Evolutionary conservation across 2,797 vertebrate species (phyloP).

Genomic region (Acrocephalus scirpaceus): DNA sequence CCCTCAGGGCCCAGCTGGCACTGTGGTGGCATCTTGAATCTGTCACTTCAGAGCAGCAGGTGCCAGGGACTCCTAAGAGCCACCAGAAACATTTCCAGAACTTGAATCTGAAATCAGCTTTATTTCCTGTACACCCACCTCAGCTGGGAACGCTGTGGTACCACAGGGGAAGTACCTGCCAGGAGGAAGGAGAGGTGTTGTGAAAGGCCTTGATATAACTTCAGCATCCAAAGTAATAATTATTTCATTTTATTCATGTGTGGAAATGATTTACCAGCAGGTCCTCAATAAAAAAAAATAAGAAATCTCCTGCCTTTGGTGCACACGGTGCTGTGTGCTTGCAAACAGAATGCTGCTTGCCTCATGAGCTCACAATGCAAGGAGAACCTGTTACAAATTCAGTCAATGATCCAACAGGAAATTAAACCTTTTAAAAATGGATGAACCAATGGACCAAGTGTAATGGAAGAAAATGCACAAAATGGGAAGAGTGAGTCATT

Average conservation of each 20-base stretch:
- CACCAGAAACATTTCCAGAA: not conserved
- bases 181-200: not conserved
- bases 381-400: slow-evolving; percentile 56
- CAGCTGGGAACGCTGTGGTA: not conserved
- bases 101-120: not conserved
- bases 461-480: slow-evolving; percentile 59
- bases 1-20: not conserved
- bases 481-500: slow-evolving; percentile 53
- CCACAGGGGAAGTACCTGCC: not conserved
- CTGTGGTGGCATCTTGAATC: not conserved
- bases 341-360: slow-evolving; percentile 36
- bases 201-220: not conserved
- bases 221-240: not conserved
- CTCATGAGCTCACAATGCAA: slow-evolving; percentile 45
- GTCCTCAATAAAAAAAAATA: not conserved
- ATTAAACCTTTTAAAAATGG: slow-evolving; percentile 69
- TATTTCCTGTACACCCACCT: not conserved
- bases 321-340: not conserved
- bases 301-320: not conserved
- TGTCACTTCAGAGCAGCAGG: not conserved
- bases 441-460: slow-evolving; percentile 62
- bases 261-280: not conserved
- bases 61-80: not conserved
- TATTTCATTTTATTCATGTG: not conserved
- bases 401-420: slow-evolving; percentile 69